Percentiles rank a stretch among this genome's conserved stretches.
phyloP scores from a whole-genome alignment of 2,113 vertebrate species.

The Dasyurus viverrinus region DNA sequence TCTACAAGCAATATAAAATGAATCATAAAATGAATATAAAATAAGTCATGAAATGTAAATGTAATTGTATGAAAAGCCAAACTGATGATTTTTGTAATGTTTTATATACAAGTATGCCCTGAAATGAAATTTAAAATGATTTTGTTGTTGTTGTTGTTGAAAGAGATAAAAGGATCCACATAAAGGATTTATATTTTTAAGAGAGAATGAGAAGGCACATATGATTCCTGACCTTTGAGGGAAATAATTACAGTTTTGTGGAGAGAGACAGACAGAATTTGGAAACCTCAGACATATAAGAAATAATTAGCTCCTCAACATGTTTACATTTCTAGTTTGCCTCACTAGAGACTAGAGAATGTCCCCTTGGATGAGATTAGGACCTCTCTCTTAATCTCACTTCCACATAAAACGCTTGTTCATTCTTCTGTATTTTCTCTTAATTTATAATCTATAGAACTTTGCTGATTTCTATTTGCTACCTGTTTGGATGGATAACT shows the following conservation, averaged over 20 bases:
- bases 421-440: background rate
- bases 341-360: background rate
- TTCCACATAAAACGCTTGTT: background rate
- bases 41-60: background rate
- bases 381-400: background rate
- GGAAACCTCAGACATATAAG: background rate
- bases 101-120: background rate
- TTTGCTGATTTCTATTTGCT: background rate
- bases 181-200: too few species aligned
- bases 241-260: background rate
- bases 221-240: background rate
- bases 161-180: background rate
- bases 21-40: slow-evolving; percentile 6
- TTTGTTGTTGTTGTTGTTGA: background rate
- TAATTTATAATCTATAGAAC: background rate
- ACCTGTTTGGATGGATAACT: background rate
- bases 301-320: background rate
- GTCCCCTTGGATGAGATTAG: background rate
- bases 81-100: background rate
- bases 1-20: slow-evolving; percentile 6
- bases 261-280: background rate
- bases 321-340: background rate
- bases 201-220: too few species aligned
- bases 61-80: background rate
- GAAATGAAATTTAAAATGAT: background rate